phyloP scores from a whole-genome alignment of 2,888 invertebrate species.

The Bellardia pandia region DNA sequence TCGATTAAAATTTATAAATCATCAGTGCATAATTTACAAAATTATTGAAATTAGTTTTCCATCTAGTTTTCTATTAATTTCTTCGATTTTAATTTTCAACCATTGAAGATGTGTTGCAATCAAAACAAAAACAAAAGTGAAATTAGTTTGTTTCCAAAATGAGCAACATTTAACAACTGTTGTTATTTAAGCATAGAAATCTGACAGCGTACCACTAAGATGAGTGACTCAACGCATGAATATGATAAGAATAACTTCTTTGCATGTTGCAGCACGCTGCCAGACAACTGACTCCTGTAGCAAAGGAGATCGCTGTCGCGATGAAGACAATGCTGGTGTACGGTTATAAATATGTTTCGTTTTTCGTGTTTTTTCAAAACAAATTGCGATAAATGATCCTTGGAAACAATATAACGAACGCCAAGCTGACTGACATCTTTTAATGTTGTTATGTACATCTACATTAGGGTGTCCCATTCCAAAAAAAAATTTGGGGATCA shows the following conservation, averaged over 20 bases:
- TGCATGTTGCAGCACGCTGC: conserved; percentile 34
- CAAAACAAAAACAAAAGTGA: conserved; percentile 25
- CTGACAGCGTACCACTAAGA: conserved; percentile 60
- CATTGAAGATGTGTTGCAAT: conserved; percentile 8
- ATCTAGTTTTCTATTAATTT: conserved; percentile 31
- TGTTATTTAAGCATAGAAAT: conserved; percentile 64
- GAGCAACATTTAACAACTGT: conserved; percentile 57
- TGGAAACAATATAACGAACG: conserved; percentile 48
- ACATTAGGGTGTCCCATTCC: too few species aligned
- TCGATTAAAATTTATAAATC: neutral
- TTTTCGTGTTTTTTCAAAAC: conserved; percentile 13
- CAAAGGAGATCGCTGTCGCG: neutral
- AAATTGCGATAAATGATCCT: conserved; percentile 69
- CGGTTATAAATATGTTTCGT: conserved; percentile 6
- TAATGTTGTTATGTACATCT: neutral
- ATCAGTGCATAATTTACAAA: conserved; percentile 27
- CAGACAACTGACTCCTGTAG: conserved; percentile 61
- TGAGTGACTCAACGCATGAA: conserved; percentile 54
- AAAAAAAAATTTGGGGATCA: too few species aligned
- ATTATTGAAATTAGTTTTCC: conserved; percentile 49
- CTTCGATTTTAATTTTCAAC: neutral
- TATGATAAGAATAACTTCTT: conserved; percentile 12
- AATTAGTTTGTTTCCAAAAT: conserved; percentile 27
- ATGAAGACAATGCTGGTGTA: neutral
- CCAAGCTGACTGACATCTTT: conserved; percentile 15